Percentiles rank a stretch among this genome's conserved stretches.
Evolutionary conservation across 2,888 invertebrate species (phyloP).

Genomic region (Agrotis clavis): DNA sequence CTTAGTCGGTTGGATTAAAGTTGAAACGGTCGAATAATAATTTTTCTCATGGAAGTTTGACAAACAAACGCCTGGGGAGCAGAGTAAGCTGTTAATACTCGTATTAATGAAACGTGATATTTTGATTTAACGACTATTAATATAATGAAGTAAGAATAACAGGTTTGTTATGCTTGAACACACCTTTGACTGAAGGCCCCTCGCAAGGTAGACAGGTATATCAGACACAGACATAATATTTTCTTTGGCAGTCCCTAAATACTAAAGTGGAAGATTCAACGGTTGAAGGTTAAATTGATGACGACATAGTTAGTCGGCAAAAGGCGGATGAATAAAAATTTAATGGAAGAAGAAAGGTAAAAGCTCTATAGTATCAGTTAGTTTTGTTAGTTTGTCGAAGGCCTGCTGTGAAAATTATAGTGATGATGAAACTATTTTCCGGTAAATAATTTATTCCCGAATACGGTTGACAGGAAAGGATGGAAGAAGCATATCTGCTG

Average conservation of each 20-base stretch:
- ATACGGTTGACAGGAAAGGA: background rate
- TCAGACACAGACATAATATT: background rate
- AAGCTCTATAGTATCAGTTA: background rate
- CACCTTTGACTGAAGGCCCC: conserved; percentile 14
- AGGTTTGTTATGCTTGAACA: conserved; percentile 38
- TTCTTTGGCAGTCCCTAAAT: background rate
- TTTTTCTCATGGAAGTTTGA: conserved; percentile 28
- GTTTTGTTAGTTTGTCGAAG: background rate
- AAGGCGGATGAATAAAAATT: background rate
- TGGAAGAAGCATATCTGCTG: background rate
- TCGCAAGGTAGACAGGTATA: background rate
- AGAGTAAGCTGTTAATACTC: conserved; percentile 21
- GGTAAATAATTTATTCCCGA: too few relatives aligned
- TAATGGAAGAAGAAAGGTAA: background rate
- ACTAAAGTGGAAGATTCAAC: conserved; percentile 6
- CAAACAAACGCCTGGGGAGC: conserved; percentile 34
- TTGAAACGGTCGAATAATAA: conserved; percentile 38
- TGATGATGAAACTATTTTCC: background rate
- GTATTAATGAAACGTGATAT: conserved; percentile 32
- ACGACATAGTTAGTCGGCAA: too few relatives aligned
- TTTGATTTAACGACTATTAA: conserved; percentile 19
- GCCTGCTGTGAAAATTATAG: background rate
- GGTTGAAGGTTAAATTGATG: background rate
- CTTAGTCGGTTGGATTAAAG: conserved; percentile 40
- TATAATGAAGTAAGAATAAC: conserved; percentile 21